Conservation (phyloP, 2,113 vertebrate species). For the Brachionichthys hirsutus region DNA sequence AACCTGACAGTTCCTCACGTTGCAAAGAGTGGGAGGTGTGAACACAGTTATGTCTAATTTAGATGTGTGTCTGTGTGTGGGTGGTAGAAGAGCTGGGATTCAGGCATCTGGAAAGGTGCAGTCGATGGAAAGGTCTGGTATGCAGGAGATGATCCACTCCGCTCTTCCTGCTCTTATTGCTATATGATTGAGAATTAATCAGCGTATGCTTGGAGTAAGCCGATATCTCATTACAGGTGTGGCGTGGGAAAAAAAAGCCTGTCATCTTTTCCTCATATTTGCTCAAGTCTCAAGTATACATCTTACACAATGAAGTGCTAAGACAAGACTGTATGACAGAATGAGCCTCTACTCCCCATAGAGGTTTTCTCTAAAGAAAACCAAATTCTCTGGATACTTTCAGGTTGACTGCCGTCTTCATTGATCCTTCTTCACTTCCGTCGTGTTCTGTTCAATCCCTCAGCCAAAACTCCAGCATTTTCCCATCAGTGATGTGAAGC, state of each 20-base stretch:
- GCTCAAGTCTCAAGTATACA: slow-evolving; percentile 31
- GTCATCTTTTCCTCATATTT: slow-evolving; percentile 56
- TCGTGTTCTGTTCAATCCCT: slow-evolving; percentile 10
- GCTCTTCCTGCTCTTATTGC: slow-evolving; percentile 8
- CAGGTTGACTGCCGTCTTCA: slow-evolving; percentile 18
- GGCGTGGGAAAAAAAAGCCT: slow-evolving; percentile 32
- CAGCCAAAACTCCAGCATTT: slow-evolving; percentile 19
- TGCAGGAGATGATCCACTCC: slow-evolving; percentile 34
- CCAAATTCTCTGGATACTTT: slow-evolving; percentile 17
- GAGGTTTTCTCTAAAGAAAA: neutral
- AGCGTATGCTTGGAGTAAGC: slow-evolving; percentile 19
- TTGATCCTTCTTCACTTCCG: slow-evolving; percentile 25
- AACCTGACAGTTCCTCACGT: slow-evolving; percentile 37
- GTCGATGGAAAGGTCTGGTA: slow-evolving; percentile 41
- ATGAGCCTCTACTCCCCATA: neutral
- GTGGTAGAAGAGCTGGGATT: slow-evolving; percentile 17
- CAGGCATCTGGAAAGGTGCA: slow-evolving; percentile 46
- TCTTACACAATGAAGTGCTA: slow-evolving; percentile 1
- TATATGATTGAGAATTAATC: slow-evolving; percentile 51
- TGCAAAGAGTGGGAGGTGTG: slow-evolving; percentile 25
- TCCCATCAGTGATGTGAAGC: slow-evolving; percentile 42
- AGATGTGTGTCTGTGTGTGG: slow-evolving; percentile 8
- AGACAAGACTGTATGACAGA: too few species aligned
- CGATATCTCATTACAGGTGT: slow-evolving; percentile 31
- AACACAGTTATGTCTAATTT: slow-evolving; percentile 7